Evolutionary conservation across 2,888 invertebrate genomes (phyloP), one percentile per base, ranked within the genome.

Genomic region (Carpatolechia fugitivella): DNA sequence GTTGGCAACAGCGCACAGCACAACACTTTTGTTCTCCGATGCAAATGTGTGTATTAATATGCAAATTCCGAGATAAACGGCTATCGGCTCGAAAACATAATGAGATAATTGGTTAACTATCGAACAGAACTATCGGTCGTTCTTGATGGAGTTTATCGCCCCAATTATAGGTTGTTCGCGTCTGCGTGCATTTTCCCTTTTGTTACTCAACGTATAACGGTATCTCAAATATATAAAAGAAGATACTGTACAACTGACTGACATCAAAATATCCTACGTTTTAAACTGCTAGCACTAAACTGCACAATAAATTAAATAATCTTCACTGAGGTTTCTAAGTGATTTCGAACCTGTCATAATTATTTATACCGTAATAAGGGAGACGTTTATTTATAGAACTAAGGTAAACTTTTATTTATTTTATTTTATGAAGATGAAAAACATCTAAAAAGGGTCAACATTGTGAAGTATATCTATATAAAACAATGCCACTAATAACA

Each of bases 81-180:
- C 62, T 76, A 76, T 75, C 70, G 68, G 64, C 66, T 76, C 68
- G 70, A 77, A 80, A 78, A 78, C 75, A 76, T 77, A 81, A 80
- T 80, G 71, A 79, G 78, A 85, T 82, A 82, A 83, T 78, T 77
- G 73, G 71, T 80, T 76, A 80, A 74, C 76, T 76, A 84, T 82
- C 76, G 70, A 72, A 70, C 74, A 76, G 66, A 74, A 73, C 76
- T 76, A 82, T 81, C 76, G 74, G 63, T 64, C 68, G 87, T 80
- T 82, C 85, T 84, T 85, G 82, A 80, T 85, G 80, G 70, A 80
- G 88, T 85, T 85, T 86, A 81, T 85, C 82, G 87, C 72, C 73
- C 88, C 64, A 80, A 72, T 82, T 88, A 74, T 74, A 81, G 85
- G 84, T 87, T 85, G 78, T 85, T 86, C 81, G 81, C 24, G 24